Conservation (phyloP, 2,113 vertebrate genomes). For the Panthera uncia region DNA sequence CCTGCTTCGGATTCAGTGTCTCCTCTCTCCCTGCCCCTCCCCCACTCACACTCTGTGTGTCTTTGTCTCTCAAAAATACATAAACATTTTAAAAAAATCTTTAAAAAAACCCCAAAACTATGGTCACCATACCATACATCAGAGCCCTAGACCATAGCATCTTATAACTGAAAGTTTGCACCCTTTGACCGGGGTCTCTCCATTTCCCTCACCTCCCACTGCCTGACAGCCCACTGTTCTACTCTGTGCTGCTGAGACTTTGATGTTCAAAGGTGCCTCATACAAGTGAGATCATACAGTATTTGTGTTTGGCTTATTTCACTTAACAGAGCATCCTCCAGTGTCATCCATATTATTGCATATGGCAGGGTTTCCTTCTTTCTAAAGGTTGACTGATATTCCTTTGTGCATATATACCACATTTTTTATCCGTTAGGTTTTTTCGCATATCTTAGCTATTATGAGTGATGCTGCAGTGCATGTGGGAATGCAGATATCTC, state of each 20-base stretch:
- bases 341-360: not conserved
- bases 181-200: not conserved
- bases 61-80: too few species aligned
- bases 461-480: not conserved
- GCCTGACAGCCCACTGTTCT: not conserved
- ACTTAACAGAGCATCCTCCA: not conserved
- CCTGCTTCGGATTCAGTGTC: too few species aligned
- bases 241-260: not conserved
- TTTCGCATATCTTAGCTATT: not conserved
- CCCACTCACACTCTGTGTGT: too few species aligned
- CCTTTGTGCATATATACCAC: not conserved
- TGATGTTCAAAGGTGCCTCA: not conserved
- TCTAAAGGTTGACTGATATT: not conserved
- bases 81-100: too few species aligned
- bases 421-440: not conserved
- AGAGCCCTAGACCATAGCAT: not conserved
- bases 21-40: too few species aligned
- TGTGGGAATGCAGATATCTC: not conserved
- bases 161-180: not conserved
- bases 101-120: too few species aligned
- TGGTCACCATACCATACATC: not conserved
- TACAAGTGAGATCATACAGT: not conserved
- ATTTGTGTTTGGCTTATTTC: not conserved
- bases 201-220: not conserved
- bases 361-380: not conserved